A percentile compares a stretch with the other conserved stretches of the same genome.
Conservation (phyloP, 2,888 invertebrate species). For the Synanthedon myopaeformis region DNA sequence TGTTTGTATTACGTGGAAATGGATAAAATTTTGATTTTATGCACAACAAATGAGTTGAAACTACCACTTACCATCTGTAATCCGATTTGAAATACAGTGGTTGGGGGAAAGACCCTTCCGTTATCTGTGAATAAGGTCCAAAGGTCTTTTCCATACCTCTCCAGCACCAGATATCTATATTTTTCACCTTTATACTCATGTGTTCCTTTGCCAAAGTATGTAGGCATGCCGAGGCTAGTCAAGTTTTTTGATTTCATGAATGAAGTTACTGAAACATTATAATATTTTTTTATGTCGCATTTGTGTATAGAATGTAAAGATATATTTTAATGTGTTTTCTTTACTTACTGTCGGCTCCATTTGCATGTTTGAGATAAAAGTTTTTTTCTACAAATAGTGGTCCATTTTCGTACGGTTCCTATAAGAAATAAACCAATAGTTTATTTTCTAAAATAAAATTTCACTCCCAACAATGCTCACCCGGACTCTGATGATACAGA, state of each 20-base stretch:
- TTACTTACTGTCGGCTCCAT: constrained; percentile 75
- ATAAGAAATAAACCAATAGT: constrained; percentile 1
- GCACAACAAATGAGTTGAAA: too few species aligned
- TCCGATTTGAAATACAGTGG: constrained; percentile 83
- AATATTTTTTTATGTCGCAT: not conserved
- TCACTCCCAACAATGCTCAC: too few species aligned
- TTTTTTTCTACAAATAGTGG: constrained; percentile 95
- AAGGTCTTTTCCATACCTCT: constrained; percentile 88
- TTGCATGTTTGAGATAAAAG: constrained; percentile 85
- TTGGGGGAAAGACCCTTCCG: constrained; percentile 75
- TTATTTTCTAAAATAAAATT: constrained; percentile 1
- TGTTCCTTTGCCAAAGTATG: constrained; percentile 85
- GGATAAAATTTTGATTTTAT: too few species aligned
- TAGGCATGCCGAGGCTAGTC: constrained; percentile 84
- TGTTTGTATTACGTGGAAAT: too few species aligned
- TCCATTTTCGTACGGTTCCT: constrained; percentile 94
- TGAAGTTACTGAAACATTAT: constrained; percentile 71
- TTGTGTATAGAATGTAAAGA: too few species aligned
- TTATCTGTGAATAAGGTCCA: constrained; percentile 80
- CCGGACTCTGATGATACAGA: too few species aligned
- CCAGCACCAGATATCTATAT: constrained; percentile 91
- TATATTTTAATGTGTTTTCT: too few species aligned
- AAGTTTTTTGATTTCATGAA: constrained; percentile 78
- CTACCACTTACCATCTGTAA: constrained; percentile 78
- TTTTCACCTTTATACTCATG: constrained; percentile 80